phyloP scores from a whole-genome alignment of 2,888 invertebrate species.

The Drosophila aldrichi region DNA sequence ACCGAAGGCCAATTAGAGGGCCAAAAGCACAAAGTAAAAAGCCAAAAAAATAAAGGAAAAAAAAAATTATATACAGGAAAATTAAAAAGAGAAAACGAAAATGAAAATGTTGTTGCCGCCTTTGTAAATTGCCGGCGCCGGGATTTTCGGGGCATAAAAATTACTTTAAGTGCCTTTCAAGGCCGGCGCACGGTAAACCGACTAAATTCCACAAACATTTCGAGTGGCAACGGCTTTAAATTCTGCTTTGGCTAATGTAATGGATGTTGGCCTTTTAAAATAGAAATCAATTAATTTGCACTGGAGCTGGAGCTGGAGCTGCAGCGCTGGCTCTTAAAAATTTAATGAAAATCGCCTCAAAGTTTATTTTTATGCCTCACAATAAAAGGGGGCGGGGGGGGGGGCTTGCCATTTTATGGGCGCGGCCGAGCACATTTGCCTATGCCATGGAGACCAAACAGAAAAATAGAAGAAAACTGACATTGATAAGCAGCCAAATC shows the following conservation, averaged over 20 bases:
- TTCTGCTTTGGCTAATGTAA: constrained; percentile 41
- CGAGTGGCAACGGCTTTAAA: constrained; percentile 37
- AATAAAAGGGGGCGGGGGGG: no score
- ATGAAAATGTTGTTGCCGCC: constrained; percentile 55
- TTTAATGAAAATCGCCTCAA: constrained; percentile 68
- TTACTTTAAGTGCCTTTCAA: constrained; percentile 62
- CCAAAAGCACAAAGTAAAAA: neutral
- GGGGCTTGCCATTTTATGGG: constrained; percentile 54
- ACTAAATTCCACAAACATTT: constrained; percentile 23
- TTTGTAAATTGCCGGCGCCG: constrained; percentile 39
- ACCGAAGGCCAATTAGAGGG: constrained; percentile 55
- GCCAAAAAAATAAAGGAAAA: neutral
- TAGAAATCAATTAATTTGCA: constrained; percentile 65
- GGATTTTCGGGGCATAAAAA: constrained; percentile 45
- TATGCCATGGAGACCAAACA: constrained; percentile 13
- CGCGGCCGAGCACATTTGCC: constrained; percentile 50
- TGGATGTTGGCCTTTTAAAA: constrained; percentile 40
- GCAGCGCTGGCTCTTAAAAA: constrained; percentile 46
- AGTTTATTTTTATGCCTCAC: constrained; percentile 69
- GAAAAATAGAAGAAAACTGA: constrained; percentile 28
- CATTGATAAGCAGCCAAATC: constrained; percentile 64
- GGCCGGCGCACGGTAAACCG: constrained; percentile 45
- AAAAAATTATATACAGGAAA: constrained; percentile 12
- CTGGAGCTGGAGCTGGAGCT: constrained; percentile 3
- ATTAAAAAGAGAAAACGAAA: constrained; percentile 36